These are phyloP conservation scores for Diorhabda sublineata DNA, from an alignment of 1,140 invertebrate species.

Conservation along the genomic window DNA sequence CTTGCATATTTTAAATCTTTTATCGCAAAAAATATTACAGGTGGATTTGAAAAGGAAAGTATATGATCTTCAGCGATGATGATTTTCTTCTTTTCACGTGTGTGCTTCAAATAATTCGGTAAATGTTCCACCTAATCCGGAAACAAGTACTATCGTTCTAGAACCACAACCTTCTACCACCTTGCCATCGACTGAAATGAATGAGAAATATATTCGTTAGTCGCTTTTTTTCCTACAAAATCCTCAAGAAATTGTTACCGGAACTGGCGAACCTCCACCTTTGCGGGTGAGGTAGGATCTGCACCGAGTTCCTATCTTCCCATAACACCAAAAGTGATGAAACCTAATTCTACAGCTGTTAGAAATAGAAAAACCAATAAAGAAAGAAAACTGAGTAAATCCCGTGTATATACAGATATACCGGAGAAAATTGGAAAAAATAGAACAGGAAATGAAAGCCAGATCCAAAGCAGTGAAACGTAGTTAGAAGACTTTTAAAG, in stretches of 20 bases:
- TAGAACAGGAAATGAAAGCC: neutral
- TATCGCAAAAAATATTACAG: neutral
- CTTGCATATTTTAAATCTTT: conserved; percentile 42
- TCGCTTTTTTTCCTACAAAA: conserved; percentile 15
- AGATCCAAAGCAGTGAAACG: neutral
- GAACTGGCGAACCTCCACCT: too few species aligned
- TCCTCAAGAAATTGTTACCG: conserved; percentile 10
- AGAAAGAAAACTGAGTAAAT: conserved; percentile 11
- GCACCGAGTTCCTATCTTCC: neutral
- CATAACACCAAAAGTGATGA: conserved; percentile 25
- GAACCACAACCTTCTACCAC: conserved; percentile 12
- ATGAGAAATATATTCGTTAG: conserved; percentile 21
- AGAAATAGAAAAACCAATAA: neutral
- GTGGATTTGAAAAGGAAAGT: conserved; percentile 17
- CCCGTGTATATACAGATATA: too few species aligned
- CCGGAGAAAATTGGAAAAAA: too few species aligned
- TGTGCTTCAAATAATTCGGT: conserved; percentile 12
- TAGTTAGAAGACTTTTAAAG: conserved; percentile 10
- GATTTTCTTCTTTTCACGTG: conserved; percentile 16
- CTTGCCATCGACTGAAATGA: conserved; percentile 25
- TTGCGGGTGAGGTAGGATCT: too few species aligned
- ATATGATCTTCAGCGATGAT: conserved; percentile 7
- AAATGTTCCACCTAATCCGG: conserved; percentile 24
- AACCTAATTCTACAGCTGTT: neutral
- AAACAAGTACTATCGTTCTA: conserved; percentile 11